These are phyloP conservation scores for Oplegnathus fasciatus DNA, from an alignment of 2,113 vertebrate species.

Conservation along the genomic window DNA sequence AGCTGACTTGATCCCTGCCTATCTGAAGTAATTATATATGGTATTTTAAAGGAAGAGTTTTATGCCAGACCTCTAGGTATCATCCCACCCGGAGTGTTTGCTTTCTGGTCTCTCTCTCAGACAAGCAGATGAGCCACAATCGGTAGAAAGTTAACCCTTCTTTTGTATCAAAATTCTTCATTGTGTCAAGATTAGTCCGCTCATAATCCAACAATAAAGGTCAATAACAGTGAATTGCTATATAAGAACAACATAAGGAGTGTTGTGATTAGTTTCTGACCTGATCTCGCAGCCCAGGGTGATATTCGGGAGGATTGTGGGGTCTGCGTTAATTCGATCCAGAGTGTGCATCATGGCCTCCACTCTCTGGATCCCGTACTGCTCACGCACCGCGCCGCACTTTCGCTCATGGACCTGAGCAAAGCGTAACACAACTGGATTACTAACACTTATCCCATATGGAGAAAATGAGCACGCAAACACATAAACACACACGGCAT, in stretches of 20 bases:
- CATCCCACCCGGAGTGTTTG: neutral
- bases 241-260: neutral
- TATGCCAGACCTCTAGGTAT: neutral
- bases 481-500: neutral
- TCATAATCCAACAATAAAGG: neutral
- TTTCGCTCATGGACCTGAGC: constrained; percentile 93
- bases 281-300: constrained; percentile 96
- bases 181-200: neutral
- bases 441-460: neutral
- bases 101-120: neutral
- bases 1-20: neutral
- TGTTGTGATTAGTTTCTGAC: constrained; percentile 48
- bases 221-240: neutral
- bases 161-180: neutral
- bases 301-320: constrained; percentile 92
- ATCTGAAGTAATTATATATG: neutral
- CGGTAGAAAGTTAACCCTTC: neutral
- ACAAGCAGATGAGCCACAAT: neutral
- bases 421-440: neutral
- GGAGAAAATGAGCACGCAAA: neutral
- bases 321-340: constrained; percentile 95
- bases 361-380: constrained; percentile 98
- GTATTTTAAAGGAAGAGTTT: neutral
- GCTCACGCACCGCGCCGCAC: constrained; percentile 96
- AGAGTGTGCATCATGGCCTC: constrained; percentile 98